Evolutionary conservation across 2,797 vertebrate genomes (phyloP).

Genomic region (Helarctos malayanus): DNA sequence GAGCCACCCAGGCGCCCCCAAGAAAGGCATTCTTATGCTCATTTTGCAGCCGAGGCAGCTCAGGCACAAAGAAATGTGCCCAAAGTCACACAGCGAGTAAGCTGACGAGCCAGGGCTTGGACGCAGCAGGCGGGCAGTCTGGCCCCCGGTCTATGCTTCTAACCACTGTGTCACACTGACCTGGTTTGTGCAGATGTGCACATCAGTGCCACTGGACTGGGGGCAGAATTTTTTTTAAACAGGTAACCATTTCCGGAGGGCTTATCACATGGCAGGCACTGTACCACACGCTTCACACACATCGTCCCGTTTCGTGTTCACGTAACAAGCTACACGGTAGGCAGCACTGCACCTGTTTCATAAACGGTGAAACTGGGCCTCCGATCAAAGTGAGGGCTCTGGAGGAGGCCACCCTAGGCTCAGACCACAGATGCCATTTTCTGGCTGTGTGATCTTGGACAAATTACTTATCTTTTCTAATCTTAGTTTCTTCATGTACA

Average conservation of each 20-base stretch:
- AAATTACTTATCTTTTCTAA: background rate
- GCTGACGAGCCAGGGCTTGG: background rate
- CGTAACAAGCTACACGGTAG: background rate
- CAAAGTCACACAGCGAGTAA: background rate
- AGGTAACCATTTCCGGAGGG: background rate
- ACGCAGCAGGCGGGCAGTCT: background rate
- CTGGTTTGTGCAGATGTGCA: background rate
- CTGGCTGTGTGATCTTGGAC: background rate
- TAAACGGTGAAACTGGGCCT: background rate
- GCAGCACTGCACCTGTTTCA: background rate
- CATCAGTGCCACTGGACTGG: background rate
- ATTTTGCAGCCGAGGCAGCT: background rate
- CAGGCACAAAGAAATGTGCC: background rate
- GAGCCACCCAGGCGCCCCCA: background rate
- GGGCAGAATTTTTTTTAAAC: background rate
- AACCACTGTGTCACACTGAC: background rate
- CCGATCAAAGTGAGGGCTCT: background rate
- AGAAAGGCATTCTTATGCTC: background rate
- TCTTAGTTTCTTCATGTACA: background rate
- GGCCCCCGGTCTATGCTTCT: background rate
- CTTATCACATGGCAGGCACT: background rate
- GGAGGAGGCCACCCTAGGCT: background rate
- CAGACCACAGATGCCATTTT: background rate
- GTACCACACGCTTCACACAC: background rate
- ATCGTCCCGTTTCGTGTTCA: background rate